These are phyloP conservation scores for Caenorhabditis sulstoni DNA, from an alignment of 2,888 invertebrate genomes.

Conservation along the genomic window DNA sequence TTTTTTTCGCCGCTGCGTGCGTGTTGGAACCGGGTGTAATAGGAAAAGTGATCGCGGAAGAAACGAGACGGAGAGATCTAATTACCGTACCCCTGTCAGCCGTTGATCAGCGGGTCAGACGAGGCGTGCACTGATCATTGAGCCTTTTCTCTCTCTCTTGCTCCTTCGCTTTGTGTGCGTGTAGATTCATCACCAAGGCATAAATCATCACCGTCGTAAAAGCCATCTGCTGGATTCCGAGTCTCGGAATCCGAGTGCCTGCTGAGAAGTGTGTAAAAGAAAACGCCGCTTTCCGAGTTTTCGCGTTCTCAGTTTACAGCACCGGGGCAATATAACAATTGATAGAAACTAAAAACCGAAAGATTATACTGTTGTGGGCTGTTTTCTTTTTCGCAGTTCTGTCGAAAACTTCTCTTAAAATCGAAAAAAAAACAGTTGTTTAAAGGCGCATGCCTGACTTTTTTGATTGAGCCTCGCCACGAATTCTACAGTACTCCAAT, in stretches of 20 bases:
- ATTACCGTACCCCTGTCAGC: conserved; percentile 29
- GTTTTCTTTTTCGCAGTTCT: too few species aligned
- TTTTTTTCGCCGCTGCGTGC: conserved; percentile 3
- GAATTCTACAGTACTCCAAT: neutral
- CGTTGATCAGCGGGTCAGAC: conserved; percentile 18
- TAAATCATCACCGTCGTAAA: conserved; percentile 36
- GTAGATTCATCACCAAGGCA: conserved; percentile 13
- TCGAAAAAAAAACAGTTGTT: neutral
- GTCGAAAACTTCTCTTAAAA: neutral
- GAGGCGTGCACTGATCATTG: conserved; percentile 35
- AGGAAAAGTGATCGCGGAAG: neutral
- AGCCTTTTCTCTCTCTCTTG: neutral
- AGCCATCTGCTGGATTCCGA: conserved; percentile 18
- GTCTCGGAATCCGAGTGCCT: neutral
- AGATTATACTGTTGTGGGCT: too few species aligned
- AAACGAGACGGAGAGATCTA: conserved; percentile 19
- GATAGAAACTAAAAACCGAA: too few species aligned
- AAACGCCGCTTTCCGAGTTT: neutral
- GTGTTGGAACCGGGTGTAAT: conserved; percentile 24
- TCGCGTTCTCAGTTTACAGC: conserved; percentile 14
- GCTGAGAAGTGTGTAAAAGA: conserved; percentile 1
- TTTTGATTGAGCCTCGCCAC: neutral
- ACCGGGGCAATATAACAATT: too few species aligned
- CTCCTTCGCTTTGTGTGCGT: conserved; percentile 1
- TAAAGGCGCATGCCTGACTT: neutral